Base-by-base conservation (phyloP, 2,797 vertebrate species). In the Bradypodion pumilum region DNA sequence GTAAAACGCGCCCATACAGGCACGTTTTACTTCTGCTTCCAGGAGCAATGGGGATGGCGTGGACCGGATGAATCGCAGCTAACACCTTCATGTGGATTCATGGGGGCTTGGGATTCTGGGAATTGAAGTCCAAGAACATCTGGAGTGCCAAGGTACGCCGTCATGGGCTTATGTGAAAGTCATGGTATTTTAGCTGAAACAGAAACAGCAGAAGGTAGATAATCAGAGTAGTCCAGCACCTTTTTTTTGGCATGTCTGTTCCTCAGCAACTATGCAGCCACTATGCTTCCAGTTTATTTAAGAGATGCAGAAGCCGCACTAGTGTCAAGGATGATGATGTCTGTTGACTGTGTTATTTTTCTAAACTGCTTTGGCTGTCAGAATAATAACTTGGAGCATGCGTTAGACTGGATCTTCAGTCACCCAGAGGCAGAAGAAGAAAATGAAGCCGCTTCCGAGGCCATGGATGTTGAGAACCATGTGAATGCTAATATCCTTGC, bases 321-420 rank as follows among this genome's bases (percentile, higher is more conserved):
- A 4, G 10, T 72, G 62, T 7, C 25, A 42, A n/a, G 32, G 6
- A 7, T 74, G 1, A 80, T 90, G 56, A 88, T 73, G 23, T 12
- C 66, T 80, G 23, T 7, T 81, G 35, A 12, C 73, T 85, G 27
- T 10, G 68, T 85, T 68, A 52, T 90, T 88, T 40, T 74, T 62
- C 56, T 65, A 1, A 79, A 10, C 42, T 87, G 84, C 6, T 81
- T 85, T 86, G 68, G 3, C 80, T 90, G 19, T 1, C 90, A 99
- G 99, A 99, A 98, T 92, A 97, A 97, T 93, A 99, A 99, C 92
- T 95, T 99, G 62, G 99, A 99, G 90, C 96, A 97, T 90, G 99
- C 98, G 0, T 94, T 99, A 73, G 98, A 99, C 91, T 99, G 99
- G 99, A 99, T 99, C 93, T 99, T 99, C 92, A 97, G 95, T 85